Base-by-base conservation (phyloP, 1,140 invertebrate species). In the Orius insidiosus region DNA sequence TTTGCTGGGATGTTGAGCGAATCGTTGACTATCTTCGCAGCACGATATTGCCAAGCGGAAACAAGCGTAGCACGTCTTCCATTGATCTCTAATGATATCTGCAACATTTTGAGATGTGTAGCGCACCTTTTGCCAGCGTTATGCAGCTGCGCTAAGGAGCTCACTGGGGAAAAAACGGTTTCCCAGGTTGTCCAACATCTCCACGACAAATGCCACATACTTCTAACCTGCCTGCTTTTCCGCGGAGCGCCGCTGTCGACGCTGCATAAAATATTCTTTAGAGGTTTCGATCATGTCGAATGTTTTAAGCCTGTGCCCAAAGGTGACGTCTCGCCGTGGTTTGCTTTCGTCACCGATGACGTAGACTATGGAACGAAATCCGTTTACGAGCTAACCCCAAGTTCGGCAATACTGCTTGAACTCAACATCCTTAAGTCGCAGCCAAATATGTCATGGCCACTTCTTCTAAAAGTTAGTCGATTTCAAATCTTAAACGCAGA, bases 1-100 rank as follows among this genome's bases (percentile, higher is more conserved):
- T 80, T 81, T 55, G 71, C 76, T 5, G 80, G 79, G 15, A 83
- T 84, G 77, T 59, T 85, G 1, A 84, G 84, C 55, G 80, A 85
- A 60, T 82, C 79, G 0, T 62, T 85, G 2, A 77, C 77, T 4
- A 81, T 85, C 46, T 60, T 84, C 10, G 75, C 76, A 3, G 70
- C 77, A 0, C 68, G 80, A 48, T 84, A 82, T 59, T 75, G 74
- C 35, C 75, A 82, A 58, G 71, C 71, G 16, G 60, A 64, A 45
- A 75, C 78, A 19, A 77, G 70, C 19, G 58, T 71, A 48, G 68
- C 67, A 13, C 57, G 72, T 24, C 70, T 69, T 2, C 68, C 70
- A 15, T 65, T 75, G 14, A 68, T 81, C 42, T 64, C 78, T 49
- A 74, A 76, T 44, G 80, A 85, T 52, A 75, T 82, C 11, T 68